Evolutionary conservation across 2,888 invertebrate genomes (phyloP), one percentile per base, ranked within the genome.

Genomic region (Tryphoninae sp.): DNA sequence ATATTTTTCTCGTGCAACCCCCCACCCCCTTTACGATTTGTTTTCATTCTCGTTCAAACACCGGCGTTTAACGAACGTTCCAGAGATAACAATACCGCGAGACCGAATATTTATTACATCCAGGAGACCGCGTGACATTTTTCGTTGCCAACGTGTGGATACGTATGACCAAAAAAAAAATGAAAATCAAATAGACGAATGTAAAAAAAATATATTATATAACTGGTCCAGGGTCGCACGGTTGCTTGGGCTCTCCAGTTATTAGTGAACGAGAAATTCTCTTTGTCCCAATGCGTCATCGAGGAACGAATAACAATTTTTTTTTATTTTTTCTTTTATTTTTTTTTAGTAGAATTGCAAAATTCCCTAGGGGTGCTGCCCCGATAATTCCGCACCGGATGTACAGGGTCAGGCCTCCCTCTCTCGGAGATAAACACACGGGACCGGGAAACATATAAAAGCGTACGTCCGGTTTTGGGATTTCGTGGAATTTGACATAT

Each of bases 91-190:
- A 80, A 74, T 76, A 76, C 69, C 73, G 77, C 80, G 67, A 75
- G 51, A 76, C 62, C 59, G 81, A 76, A 84, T 85, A 85, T 87
- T 87, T 86, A 86, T 86, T 83, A 81, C 82, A 78, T 84, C 83
- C 85, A 80, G 72, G 81, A 84, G 84, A 83, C 78, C 67, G 33
- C 6, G n/a, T n/a, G n/a, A n/a, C 16, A 51, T 51, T 33, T 33
- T 45, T 13, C 3, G 13, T 13, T 3, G 45, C 1, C 45, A 13
- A 19, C 61, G 74, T 59, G 65, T 73, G 68, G 80, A 80, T 61
- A 11, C n/a, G 7, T 22, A 59, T 45, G 45, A 40, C 6, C 51
- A 55, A 16, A 68, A 49, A n/a, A 55, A 16, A n/a, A 16, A n/a
- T 53, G 55, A 16, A 19, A 55, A 55, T 22, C 2, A 55, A 55